Conservation (phyloP, 2,113 vertebrate genomes). For the Callaeas wilsoni region DNA sequence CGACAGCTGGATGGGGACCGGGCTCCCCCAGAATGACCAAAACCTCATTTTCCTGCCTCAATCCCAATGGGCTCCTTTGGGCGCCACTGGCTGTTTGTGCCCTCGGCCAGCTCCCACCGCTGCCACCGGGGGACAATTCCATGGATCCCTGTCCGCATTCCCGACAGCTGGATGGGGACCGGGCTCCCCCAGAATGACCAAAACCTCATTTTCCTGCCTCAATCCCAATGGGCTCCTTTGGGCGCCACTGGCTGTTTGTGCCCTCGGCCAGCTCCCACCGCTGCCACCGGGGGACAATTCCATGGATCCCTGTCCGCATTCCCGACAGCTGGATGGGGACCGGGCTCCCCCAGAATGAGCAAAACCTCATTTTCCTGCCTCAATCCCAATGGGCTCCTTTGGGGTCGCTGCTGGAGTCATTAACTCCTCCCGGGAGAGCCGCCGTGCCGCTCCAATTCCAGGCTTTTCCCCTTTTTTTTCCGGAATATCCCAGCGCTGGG, state of each 20-base stretch:
- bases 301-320: not conserved
- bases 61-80: no score
- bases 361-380: not conserved
- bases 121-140: not conserved
- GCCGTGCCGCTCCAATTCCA: not conserved
- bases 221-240: fast-evolving
- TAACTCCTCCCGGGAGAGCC: not conserved
- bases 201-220: not conserved
- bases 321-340: not conserved
- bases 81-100: no score
- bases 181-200: not conserved
- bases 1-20: no score
- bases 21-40: no score
- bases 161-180: not conserved
- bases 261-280: no score
- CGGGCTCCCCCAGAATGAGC: not conserved
- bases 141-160: not conserved
- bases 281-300: not conserved
- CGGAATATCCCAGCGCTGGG: not conserved
- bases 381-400: fast-evolving
- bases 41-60: no score
- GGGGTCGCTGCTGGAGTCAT: not conserved
- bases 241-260: no score
- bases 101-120: no score
- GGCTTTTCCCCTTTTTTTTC: not conserved